Conservation (phyloP, 2,113 vertebrate species). For the Sterrhoptilus dennistouni region DNA sequence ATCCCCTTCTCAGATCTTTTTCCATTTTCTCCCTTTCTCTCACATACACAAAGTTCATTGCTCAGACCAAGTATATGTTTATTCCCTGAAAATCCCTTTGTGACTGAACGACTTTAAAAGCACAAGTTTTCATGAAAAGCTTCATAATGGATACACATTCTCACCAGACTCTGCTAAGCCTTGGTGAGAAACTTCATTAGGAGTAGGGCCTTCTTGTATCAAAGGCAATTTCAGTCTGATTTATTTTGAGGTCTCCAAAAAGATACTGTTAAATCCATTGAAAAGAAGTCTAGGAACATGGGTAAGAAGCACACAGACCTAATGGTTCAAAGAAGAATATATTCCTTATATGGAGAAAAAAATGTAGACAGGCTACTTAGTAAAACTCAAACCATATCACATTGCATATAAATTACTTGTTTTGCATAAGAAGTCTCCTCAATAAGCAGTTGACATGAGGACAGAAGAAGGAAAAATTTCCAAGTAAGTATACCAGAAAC, state of each 20-base stretch:
- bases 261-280: neutral
- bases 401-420: neutral
- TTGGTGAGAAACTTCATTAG: neutral
- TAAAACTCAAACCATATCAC: neutral
- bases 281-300: neutral
- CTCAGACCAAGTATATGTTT: neutral
- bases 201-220: neutral
- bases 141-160: neutral
- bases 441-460: neutral
- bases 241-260: neutral
- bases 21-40: neutral
- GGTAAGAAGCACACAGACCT: neutral
- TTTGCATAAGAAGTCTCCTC: neutral
- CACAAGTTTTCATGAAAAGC: neutral
- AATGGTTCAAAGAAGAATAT: neutral
- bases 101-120: neutral
- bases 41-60: neutral
- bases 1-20: neutral
- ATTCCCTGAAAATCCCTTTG: neutral
- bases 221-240: neutral
- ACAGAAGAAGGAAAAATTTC: neutral
- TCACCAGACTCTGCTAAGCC: neutral
- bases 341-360: neutral
- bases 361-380: neutral
- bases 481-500: neutral